These are phyloP conservation scores for Threskiornis aethiopicus DNA, from an alignment of 2,797 vertebrate species.

Conservation along the genomic window DNA sequence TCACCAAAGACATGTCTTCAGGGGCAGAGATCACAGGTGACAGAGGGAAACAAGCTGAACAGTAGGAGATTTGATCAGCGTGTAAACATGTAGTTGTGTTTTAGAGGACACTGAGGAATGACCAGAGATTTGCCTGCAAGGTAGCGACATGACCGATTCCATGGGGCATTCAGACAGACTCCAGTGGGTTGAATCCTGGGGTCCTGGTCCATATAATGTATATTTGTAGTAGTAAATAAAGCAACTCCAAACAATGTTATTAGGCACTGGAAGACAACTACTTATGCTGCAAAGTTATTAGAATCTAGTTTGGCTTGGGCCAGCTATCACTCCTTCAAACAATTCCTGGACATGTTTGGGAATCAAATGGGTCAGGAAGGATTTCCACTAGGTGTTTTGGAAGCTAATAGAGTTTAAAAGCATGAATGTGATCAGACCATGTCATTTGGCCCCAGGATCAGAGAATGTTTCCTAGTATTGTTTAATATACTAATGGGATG, in stretches of 20 bases:
- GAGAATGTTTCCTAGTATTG: constrained; percentile 14
- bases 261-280: background rate
- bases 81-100: background rate
- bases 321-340: background rate
- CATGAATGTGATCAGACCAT: background rate
- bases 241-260: background rate
- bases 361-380: background rate
- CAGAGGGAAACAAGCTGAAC: background rate
- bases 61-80: background rate
- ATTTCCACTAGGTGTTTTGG: background rate
- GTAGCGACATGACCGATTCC: background rate
- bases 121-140: background rate
- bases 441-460: background rate
- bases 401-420: background rate
- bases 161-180: background rate
- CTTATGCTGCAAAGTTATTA: background rate
- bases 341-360: background rate
- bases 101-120: background rate
- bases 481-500: background rate
- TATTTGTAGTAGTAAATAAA: background rate
- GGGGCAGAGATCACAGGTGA: background rate
- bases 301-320: background rate
- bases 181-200: fast-evolving
- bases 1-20: background rate
- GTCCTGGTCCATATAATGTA: fast-evolving